phyloP scores from a whole-genome alignment of 53 echinoderm and acorn worm species.

The Luidia sarsii region DNA sequence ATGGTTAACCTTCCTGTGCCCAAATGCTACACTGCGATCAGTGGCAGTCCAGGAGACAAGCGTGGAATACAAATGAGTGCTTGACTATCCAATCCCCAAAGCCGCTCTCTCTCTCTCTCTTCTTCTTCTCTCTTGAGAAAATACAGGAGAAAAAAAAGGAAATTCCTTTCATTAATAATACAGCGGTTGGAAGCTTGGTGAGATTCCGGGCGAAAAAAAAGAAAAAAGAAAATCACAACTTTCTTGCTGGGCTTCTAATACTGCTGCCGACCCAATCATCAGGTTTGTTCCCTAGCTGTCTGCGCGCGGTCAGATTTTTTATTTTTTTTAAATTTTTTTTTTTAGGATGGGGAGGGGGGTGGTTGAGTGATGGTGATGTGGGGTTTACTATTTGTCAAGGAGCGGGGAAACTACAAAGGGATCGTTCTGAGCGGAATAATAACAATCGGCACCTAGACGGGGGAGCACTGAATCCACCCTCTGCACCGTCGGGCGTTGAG shows the following conservation, averaged over 20 bases:
- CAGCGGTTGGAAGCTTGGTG: not conserved
- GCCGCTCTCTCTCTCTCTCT: too few species aligned
- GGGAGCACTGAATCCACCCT: too few species aligned
- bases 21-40: not conserved
- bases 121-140: too few species aligned
- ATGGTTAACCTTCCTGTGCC: constrained; percentile 28
- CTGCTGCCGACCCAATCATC: constrained; percentile 50
- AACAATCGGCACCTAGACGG: constrained; percentile 42
- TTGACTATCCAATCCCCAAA: constrained; percentile 21
- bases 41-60: not conserved
- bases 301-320: too few species aligned
- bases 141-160: too few species aligned
- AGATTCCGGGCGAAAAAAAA: not conserved
- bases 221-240: constrained; percentile 57
- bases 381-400: constrained; percentile 7
- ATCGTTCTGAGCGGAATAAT: constrained; percentile 22
- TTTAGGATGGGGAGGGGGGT: too few species aligned
- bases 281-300: constrained; percentile 6
- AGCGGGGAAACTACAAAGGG: constrained; percentile 48
- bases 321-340: too few species aligned
- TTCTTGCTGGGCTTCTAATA: constrained; percentile 34
- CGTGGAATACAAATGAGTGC: not conserved
- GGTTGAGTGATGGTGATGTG: too few species aligned
- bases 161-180: constrained; percentile 42
- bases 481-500: too few species aligned